Evolutionary conservation across 2,113 vertebrate species (phyloP).

Genomic region (Lepus timidus): DNA sequence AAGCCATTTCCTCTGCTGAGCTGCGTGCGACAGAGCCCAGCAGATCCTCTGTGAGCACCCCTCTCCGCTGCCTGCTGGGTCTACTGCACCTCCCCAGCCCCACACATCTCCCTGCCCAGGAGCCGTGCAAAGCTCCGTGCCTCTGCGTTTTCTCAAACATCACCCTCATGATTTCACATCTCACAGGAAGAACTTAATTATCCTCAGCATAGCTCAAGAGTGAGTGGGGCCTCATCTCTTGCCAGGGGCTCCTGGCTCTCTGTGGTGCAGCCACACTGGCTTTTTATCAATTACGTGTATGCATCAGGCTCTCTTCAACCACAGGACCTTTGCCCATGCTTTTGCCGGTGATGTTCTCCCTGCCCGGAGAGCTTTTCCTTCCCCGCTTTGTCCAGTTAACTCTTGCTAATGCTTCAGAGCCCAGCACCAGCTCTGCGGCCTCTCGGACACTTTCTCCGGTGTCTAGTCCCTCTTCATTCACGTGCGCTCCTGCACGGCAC

Average conservation of each 20-base stretch:
- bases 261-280: background rate
- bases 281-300: background rate
- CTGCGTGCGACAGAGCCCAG: background rate
- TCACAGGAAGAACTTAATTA: background rate
- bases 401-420: background rate
- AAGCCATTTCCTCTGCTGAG: background rate
- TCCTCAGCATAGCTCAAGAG: background rate
- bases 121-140: background rate
- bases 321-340: background rate
- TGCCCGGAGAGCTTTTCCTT: background rate
- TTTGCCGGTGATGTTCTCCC: background rate
- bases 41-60: accelerated
- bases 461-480: background rate
- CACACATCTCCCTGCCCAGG: background rate
- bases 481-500: too few species aligned
- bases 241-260: too few species aligned
- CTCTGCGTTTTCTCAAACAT: background rate
- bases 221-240: background rate
- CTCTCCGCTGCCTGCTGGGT: background rate
- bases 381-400: background rate
- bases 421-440: background rate
- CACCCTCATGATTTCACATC: background rate
- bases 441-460: background rate
- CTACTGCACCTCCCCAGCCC: too few species aligned
- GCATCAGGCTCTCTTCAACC: background rate